Base-by-base conservation (phyloP, 2,888 invertebrate species). In the Cyaniris semiargus region DNA sequence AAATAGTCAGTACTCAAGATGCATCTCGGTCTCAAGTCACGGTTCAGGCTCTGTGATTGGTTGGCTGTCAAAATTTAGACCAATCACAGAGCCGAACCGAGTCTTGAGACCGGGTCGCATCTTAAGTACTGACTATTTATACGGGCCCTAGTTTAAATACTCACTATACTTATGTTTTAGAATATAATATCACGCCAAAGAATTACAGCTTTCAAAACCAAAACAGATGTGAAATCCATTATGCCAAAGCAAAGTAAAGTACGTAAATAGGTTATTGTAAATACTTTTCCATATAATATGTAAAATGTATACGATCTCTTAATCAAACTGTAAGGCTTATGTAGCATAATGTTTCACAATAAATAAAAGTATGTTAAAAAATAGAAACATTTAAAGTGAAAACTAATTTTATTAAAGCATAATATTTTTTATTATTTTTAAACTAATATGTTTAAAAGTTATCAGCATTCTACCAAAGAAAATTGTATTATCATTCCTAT, bases 181-280 rank as follows among this genome's bases (percentile, higher is more conserved):
- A 31, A 66, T 66, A 27, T 15, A 23, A 38, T 38, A 38, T 66
- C 31, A 66, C 66, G 6, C 66, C 66, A 66, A 66, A 66, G 66
- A 66, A 18, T 15, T 6, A 6, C 31, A 66, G 66, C 66, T 66
- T 66, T 31, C 66, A 66, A 31, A 66, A 8, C 23, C 60, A 66
- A 10, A 66, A 66, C 48, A 66, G 4, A 70, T 34, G 84, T 88
- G 84, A 86, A 86, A 86, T 84, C 84, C 83, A 81, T 79, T 83
- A 85, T 86, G 85, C 87, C 87, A 88, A 90, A 88, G 80, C 79
- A 78, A 78, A 76, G 80, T 81, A 80, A 76, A 53, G 71, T 77
- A 77, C 70, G 56, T 75, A 58, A 66, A 66, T 66, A 66, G 66
- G 66, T 79, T 75, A 74, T 44, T 79, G 80, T 81, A 82, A 78